phyloP scores from a whole-genome alignment of 2,113 vertebrate genomes.

The Tylochromis polylepis region DNA sequence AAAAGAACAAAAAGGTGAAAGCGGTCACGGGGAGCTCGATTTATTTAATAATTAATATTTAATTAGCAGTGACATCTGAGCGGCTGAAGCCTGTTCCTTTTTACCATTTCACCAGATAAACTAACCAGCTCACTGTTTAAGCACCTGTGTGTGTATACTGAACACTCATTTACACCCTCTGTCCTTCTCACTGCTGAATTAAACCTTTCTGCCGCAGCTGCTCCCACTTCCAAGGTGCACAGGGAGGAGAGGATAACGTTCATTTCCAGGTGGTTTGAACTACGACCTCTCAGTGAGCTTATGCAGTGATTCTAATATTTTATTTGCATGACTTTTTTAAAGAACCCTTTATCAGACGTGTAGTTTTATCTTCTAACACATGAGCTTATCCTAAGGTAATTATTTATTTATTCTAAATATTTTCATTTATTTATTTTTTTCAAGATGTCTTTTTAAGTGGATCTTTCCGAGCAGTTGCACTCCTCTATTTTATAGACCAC shows the following conservation, averaged over 20 bases:
- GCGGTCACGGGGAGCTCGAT: rapidly evolving
- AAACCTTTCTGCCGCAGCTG: not conserved
- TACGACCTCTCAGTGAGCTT: not conserved
- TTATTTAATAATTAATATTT: not conserved
- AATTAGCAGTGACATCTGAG: not conserved
- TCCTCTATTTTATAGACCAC: not conserved
- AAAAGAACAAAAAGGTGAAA: not conserved
- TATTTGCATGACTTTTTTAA: not conserved
- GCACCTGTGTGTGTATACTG: not conserved
- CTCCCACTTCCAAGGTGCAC: not conserved
- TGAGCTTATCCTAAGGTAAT: not conserved
- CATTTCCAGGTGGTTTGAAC: not conserved
- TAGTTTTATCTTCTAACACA: not conserved
- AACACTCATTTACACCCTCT: not conserved
- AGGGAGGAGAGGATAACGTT: not conserved
- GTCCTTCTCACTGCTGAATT: not conserved
- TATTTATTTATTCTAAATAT: not conserved
- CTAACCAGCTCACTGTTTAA: not conserved
- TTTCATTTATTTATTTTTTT: not conserved
- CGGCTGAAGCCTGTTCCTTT: not conserved
- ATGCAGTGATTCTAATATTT: rapidly evolving
- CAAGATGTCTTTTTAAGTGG: not conserved
- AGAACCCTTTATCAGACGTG: not conserved
- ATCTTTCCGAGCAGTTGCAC: not conserved
- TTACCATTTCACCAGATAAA: not conserved